Evolutionary conservation across 2,888 invertebrate genomes (phyloP), one percentile per base, ranked within the genome.

Genomic region (Diplazon laetatorius): DNA sequence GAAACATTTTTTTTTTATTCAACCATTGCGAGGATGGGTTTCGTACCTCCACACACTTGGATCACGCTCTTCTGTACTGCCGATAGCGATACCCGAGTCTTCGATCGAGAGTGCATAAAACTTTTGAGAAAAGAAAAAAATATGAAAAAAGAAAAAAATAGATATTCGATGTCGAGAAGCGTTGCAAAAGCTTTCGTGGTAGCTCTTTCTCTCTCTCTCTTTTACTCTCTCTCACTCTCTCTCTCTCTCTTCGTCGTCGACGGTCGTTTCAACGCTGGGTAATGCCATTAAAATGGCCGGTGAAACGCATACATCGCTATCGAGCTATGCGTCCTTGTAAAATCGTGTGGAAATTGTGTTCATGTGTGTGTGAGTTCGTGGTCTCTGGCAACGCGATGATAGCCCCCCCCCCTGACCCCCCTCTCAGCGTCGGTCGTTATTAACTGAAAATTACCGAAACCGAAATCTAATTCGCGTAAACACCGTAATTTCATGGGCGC

Each of bases 401-500:
- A 37, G 82, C 2, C 2, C 30, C 30, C 82, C 76, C 81, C 70
- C 71, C 70, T n/a, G n/a, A n/a, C n/a, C n/a, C n/a, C n/a, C n/a
- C n/a, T n/a, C n/a, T n/a, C n/a, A n/a, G n/a, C n/a, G n/a, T 66
- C 74, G 71, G 84, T 83, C 85, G 88, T 88, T 88, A 89, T 89
- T 89, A 89, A 87, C 88, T 86, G 87, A 89, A 89, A 89, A 89
- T 89, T 89, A 89, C 88, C 89, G 87, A 89, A 89, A 88, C 87
- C 89, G 80, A 88, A 89, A 89, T 89, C 88, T 88, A 89, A 89
- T 88, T 89, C 89, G 84, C 86, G 88, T 88, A 89, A 89, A 89
- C 85, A 88, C 89, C 85, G 87, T 87, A 88, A 89, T 89, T 84
- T 85, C 75, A 80, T 76, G 76, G 80, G 77, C 82, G 82, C 76